These are phyloP conservation scores for Drosophila nigritarsus DNA, from an alignment of 2,888 invertebrate species.

Conservation along the genomic window DNA sequence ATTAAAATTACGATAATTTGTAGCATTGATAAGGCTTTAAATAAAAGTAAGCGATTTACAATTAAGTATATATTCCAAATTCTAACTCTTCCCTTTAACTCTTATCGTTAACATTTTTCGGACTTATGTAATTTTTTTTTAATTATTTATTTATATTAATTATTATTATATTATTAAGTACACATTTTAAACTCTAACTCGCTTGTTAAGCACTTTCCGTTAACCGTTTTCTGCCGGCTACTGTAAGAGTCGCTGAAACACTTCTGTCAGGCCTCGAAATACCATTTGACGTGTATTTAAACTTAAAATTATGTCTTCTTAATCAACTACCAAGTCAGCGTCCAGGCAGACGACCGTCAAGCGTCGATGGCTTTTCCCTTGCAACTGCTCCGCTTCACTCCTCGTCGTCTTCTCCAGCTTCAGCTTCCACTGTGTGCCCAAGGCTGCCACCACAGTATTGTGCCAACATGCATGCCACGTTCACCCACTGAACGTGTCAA, in stretches of 20 bases:
- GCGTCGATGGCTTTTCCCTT: conserved; percentile 24
- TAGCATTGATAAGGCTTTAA: neutral
- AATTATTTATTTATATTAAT: too few species aligned
- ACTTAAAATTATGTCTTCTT: conserved; percentile 75
- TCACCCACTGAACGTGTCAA: conserved; percentile 55
- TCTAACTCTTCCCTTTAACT: neutral
- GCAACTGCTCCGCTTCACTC: neutral
- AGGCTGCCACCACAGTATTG: conserved; percentile 38
- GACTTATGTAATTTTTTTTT: neutral
- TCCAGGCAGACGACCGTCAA: conserved; percentile 46
- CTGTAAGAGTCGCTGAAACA: conserved; percentile 17
- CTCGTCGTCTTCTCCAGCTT: neutral
- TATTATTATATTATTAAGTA: neutral
- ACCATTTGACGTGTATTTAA: conserved; percentile 59
- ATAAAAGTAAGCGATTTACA: neutral
- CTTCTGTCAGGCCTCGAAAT: conserved; percentile 24
- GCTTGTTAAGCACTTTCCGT: neutral
- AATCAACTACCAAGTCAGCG: conserved; percentile 64
- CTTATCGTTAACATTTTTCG: too few species aligned
- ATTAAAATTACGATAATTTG: neutral
- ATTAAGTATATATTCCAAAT: rapidly evolving
- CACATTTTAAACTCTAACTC: neutral
- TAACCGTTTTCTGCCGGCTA: conserved; percentile 10
- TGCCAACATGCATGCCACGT: conserved; percentile 68
- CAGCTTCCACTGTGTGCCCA: neutral